phyloP scores from a whole-genome alignment of 1,140 invertebrate genomes.

The Drosophila bifasciata region DNA sequence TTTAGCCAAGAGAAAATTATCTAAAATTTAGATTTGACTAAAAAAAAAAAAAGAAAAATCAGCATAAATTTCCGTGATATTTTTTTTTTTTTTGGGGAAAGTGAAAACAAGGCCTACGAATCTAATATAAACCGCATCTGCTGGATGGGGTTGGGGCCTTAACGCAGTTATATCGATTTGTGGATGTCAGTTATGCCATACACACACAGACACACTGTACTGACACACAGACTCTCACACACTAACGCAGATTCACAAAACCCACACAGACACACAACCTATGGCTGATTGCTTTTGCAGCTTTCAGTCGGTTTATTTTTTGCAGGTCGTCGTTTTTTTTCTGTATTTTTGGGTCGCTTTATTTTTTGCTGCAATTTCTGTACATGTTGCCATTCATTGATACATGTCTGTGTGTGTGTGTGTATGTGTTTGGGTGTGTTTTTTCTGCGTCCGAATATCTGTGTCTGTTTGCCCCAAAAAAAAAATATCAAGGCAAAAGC shows the following conservation, averaged over 20 bases:
- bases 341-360: slow-evolving; percentile 14
- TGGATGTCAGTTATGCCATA: slow-evolving; percentile 36
- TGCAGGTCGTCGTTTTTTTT: slow-evolving; percentile 8
- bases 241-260: slow-evolving; percentile 1
- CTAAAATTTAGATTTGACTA: not conserved
- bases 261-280: not conserved
- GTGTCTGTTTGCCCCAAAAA: slow-evolving; percentile 5
- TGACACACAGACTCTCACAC: not conserved
- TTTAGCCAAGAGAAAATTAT: not conserved
- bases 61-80: not conserved
- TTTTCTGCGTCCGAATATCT: not conserved
- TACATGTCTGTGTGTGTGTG: slow-evolving; percentile 18
- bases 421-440: slow-evolving; percentile 9
- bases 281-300: slow-evolving; percentile 46
- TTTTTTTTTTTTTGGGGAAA: not conserved
- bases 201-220: too few species aligned
- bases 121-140: slow-evolving; percentile 9
- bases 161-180: slow-evolving; percentile 42
- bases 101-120: not conserved
- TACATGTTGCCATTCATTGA: slow-evolving; percentile 40
- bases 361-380: slow-evolving; percentile 43
- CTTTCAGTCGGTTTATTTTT: slow-evolving; percentile 22
- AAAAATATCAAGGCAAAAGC: slow-evolving; percentile 44
- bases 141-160: not conserved
- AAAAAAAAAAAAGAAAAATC: slow-evolving; percentile 15